phyloP scores from a whole-genome alignment of 2,888 invertebrate genomes.

The Achlya flavicornis region DNA sequence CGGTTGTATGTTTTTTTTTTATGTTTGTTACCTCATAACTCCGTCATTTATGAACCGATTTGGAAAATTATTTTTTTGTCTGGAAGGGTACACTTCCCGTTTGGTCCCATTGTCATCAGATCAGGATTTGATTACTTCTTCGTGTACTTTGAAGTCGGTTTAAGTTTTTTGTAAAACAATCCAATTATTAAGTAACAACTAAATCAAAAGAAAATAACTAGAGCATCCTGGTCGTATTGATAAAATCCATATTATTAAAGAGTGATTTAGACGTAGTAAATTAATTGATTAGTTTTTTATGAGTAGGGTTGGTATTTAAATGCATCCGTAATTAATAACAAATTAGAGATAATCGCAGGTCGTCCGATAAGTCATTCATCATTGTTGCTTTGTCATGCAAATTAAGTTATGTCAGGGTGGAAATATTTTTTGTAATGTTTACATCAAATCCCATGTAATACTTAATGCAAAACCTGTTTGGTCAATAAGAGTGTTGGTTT shows the following conservation, averaged over 20 bases:
- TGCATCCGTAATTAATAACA: constrained; percentile 5
- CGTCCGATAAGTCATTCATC: not conserved
- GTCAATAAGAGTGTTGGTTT: not conserved
- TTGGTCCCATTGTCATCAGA: no score
- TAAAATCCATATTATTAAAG: not conserved
- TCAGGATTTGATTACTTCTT: no score
- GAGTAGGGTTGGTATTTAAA: not conserved
- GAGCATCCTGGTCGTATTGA: not conserved
- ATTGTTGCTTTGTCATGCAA: constrained; percentile 6
- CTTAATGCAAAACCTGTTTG: not conserved
- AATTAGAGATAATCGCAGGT: not conserved
- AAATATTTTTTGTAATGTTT: constrained; percentile 1
- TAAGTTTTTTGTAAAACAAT: no score
- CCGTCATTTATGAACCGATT: no score
- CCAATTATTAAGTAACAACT: no score
- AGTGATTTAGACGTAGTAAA: not conserved
- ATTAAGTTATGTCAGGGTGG: not conserved
- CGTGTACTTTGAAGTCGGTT: no score
- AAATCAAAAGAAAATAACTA: not conserved
- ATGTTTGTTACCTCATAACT: no score
- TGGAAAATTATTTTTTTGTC: no score
- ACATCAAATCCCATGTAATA: not conserved
- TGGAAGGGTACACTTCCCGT: no score
- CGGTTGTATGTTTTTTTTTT: no score
- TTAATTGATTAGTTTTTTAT: not conserved